Base-by-base conservation (phyloP, 2,113 vertebrate genomes). In the Dipodomys ordii region DNA sequence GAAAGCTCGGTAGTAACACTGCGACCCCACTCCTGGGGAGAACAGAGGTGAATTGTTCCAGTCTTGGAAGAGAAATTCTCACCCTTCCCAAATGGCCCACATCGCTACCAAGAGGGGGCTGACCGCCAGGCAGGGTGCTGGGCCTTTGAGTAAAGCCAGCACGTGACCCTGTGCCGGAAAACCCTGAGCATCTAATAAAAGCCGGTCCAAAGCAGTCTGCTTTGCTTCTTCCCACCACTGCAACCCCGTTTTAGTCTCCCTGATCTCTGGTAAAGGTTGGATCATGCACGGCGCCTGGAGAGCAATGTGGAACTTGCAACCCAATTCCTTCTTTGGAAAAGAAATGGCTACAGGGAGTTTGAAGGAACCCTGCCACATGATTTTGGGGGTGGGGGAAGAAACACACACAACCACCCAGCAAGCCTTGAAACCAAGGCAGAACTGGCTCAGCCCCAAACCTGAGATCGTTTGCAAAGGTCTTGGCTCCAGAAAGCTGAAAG, bases 171-270 rank as follows among this genome's bases (percentile, higher is more conserved):
- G 74, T 88, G 80, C 53, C 90, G 68, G 28, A 93, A 77, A 15
- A 73, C 57, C 44, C 92, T 94, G 76, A 60, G 12, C 88, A 2
- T n/a, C 74, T 91, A 94, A 85, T 87, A 80, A 92, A 96, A 46
- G 1, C 62, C 92, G 89, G 69, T 81, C 80, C 86, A 39, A 5
- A 39, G 39, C 39, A 6, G 39, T 39, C 39, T 39, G 39, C 39
- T 39, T 39, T 39, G 39, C 60, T 93, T 85, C 60, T 9, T n/a
- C 53, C 28, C 25, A 72, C 76, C 93, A 22, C 11, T 85, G 86
- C 81, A 90, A 88, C 76, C 90, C 86, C 7, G 60, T 74, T 74
- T 93, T 93, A 57, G 18, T 57, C 49, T 73, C 35, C 67, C 39
- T 64, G 86, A 25, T 95, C 80, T 74, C 39, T 84, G 91, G 68